Evolutionary conservation across 1,140 invertebrate species (phyloP).

Genomic region (Aporrectodea caliginosa): DNA sequence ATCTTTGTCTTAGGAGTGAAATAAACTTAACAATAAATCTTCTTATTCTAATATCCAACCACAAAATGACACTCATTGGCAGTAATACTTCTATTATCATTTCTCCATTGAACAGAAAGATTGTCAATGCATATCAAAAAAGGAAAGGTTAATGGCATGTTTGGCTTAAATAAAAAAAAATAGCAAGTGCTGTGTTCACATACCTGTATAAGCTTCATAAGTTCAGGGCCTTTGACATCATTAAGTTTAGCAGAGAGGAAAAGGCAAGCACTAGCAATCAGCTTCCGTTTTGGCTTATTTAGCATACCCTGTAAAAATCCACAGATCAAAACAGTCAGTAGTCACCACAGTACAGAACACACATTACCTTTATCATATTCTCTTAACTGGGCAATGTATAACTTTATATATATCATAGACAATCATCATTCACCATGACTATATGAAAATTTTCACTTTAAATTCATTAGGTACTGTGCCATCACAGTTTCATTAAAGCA

Average conservation of each 20-base stretch:
- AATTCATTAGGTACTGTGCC: too few relatives aligned
- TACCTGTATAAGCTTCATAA: conserved; percentile 84
- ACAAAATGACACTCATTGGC: background rate
- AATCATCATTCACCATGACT: background rate
- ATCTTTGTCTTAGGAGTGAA: background rate
- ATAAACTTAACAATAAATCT: background rate
- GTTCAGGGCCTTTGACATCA: conserved; percentile 83
- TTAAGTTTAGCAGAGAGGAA: conserved; percentile 92
- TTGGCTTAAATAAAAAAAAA: too few relatives aligned
- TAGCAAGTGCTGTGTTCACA: too few relatives aligned
- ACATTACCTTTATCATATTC: background rate
- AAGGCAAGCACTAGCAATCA: conserved; percentile 90
- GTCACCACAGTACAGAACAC: background rate
- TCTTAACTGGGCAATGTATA: background rate
- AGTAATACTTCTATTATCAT: background rate
- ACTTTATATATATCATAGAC: background rate
- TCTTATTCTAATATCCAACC: background rate
- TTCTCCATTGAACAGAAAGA: background rate
- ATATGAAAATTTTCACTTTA: background rate
- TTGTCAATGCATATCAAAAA: too few relatives aligned
- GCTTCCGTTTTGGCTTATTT: conserved; percentile 90
- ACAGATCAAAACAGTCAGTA: background rate
- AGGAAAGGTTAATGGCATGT: too few relatives aligned
- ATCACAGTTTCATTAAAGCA: too few relatives aligned
- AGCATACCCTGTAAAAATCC: conserved; percentile 64